Percentiles rank a stretch among this genome's conserved stretches.
Conservation (phyloP, 2,113 vertebrate genomes). For the Myodes glareolus region DNA sequence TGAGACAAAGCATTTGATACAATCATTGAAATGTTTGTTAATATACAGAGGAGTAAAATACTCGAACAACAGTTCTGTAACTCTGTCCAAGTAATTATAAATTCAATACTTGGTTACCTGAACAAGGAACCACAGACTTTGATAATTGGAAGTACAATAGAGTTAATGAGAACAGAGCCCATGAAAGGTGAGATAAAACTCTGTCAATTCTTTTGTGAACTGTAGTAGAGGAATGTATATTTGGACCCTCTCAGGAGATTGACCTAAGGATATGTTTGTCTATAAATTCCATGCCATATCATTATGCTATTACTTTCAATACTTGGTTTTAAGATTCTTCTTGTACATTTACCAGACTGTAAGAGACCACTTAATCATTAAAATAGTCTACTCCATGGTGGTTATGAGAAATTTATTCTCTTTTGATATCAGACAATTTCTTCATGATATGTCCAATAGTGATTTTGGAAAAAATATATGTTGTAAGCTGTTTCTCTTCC, state of each 20-base stretch:
- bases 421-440: neutral
- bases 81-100: neutral
- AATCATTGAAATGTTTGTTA: neutral
- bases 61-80: neutral
- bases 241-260: neutral
- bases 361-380: neutral
- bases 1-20: neutral
- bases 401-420: neutral
- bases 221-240: neutral
- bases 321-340: neutral
- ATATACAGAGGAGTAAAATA: neutral
- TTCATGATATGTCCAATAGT: neutral
- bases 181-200: neutral
- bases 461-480: no score
- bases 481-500: neutral
- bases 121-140: neutral
- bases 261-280: neutral
- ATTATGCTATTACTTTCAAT: neutral
- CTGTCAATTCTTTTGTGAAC: neutral
- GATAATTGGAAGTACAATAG: neutral
- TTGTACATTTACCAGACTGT: neutral
- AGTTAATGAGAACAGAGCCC: neutral
- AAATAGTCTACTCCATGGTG: neutral
- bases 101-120: neutral
- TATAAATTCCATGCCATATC: neutral